Percentiles rank a stretch among this genome's conserved stretches.
Conservation (phyloP, 1,140 invertebrate genomes). For the Lanistes nyassanus region DNA sequence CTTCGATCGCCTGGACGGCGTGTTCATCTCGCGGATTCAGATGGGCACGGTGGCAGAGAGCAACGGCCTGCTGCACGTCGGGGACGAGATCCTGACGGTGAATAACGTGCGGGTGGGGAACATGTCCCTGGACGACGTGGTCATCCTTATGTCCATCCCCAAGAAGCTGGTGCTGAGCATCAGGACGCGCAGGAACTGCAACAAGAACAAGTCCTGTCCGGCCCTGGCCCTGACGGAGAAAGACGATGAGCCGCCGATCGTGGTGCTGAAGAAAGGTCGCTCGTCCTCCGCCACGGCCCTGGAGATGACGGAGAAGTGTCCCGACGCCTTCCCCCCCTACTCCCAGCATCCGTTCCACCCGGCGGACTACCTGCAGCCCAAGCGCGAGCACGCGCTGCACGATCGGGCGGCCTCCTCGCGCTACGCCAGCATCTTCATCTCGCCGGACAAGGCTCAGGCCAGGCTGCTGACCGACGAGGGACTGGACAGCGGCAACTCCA, state of each 20-base stretch:
- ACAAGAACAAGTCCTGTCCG: slow-evolving; percentile 63
- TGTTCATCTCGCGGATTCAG: slow-evolving; percentile 98
- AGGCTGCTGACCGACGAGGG: slow-evolving; percentile 54
- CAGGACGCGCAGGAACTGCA: slow-evolving; percentile 68
- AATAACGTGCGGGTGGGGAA: slow-evolving; percentile 96
- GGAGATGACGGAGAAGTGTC: slow-evolving; percentile 86
- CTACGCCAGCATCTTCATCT: slow-evolving; percentile 63
- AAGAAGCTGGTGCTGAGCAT: slow-evolving; percentile 92
- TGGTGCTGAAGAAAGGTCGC: slow-evolving; percentile 86
- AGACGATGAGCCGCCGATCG: slow-evolving; percentile 78
- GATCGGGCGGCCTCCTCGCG: slow-evolving; percentile 49
- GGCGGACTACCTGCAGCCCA: slow-evolving; percentile 39
- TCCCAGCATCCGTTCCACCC: slow-evolving; percentile 40
- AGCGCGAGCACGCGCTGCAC: slow-evolving; percentile 30
- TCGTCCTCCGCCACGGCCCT: slow-evolving; percentile 59
- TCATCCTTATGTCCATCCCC: slow-evolving; percentile 99
- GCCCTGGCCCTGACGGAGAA: slow-evolving; percentile 67
- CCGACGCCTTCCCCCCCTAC: slow-evolving; percentile 68
- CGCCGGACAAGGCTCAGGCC: slow-evolving; percentile 59
- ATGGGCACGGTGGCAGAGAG: slow-evolving; percentile 81
- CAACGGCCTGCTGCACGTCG: slow-evolving; percentile 94
- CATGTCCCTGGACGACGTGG: slow-evolving; percentile 98
- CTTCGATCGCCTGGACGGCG: slow-evolving; percentile 90
- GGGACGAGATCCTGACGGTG: slow-evolving; percentile 98
- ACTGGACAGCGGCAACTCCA: slow-evolving; percentile 56